Evolutionary conservation across 2,113 vertebrate species (phyloP).

Genomic region (Apus apus): DNA sequence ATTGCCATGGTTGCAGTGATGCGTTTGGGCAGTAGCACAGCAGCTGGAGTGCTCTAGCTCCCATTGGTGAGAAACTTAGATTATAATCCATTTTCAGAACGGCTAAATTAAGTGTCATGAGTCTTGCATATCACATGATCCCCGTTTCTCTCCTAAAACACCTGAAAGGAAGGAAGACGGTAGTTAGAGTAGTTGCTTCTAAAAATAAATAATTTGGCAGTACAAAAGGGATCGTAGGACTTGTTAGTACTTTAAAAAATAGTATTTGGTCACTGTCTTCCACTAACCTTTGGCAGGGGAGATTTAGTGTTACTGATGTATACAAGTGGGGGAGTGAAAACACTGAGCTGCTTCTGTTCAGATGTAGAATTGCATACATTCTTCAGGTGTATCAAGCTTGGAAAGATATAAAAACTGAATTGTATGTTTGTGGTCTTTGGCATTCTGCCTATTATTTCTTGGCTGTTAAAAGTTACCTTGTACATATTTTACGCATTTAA

Average conservation of each 20-base stretch:
- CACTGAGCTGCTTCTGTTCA: background rate
- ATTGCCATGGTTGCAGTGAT: background rate
- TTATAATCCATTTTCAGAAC: background rate
- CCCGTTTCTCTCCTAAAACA: background rate
- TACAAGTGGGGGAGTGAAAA: background rate
- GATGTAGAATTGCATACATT: background rate
- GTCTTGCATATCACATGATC: background rate
- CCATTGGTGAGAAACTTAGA: background rate
- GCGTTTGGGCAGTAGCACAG: background rate
- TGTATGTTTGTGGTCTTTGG: background rate
- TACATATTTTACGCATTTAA: background rate
- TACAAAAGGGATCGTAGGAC: background rate
- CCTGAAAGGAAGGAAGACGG: background rate
- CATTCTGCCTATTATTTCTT: background rate
- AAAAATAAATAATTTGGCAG: conserved; percentile 13
- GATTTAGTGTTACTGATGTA: background rate
- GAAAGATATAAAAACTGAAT: background rate
- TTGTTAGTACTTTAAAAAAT: background rate
- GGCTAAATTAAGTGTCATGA: background rate
- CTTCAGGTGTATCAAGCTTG: background rate
- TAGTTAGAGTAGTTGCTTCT: background rate
- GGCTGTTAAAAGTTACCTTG: background rate
- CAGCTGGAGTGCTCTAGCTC: background rate
- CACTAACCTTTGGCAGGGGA: background rate
- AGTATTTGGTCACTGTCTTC: background rate